These are phyloP conservation scores for Elmis aenea DNA, from an alignment of 2,888 invertebrate genomes.

Conservation along the genomic window DNA sequence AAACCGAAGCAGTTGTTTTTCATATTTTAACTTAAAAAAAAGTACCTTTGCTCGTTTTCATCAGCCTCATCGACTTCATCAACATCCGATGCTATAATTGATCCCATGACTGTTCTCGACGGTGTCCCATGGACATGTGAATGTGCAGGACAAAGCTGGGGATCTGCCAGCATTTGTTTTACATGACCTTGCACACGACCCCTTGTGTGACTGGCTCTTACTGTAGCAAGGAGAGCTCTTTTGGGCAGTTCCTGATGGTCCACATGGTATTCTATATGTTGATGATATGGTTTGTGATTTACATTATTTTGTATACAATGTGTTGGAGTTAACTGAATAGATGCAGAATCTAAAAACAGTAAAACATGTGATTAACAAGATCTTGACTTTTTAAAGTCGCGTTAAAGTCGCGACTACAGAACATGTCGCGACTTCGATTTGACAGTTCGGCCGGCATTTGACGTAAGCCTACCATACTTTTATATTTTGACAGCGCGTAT, in stretches of 20 bases:
- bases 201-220: conserved; percentile 39
- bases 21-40: too few species aligned
- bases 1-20: too few species aligned
- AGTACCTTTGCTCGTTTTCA: conserved; percentile 52
- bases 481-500: too few species aligned
- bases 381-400: too few species aligned
- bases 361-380: background rate
- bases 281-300: conserved; percentile 25
- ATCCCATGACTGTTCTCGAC: conserved; percentile 34
- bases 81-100: conserved; percentile 44
- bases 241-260: conserved; percentile 40
- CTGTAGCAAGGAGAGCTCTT: conserved; percentile 42
- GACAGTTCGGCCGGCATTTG: too few species aligned
- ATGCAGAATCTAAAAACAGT: conserved; percentile 33
- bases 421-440: too few species aligned
- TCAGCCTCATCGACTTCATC: conserved; percentile 59
- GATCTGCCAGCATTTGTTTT: conserved; percentile 47
- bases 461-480: too few species aligned
- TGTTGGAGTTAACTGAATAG: conserved; percentile 38
- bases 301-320: conserved; percentile 32
- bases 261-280: conserved; percentile 20
- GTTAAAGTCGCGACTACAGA: too few species aligned
- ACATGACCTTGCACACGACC: conserved; percentile 39
- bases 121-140: conserved; percentile 36
- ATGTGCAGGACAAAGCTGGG: conserved; percentile 46